A percentile compares a stretch with the other conserved stretches of the same genome.
phyloP scores from a whole-genome alignment of 2,797 vertebrate species.

The Molossus alvarezi region DNA sequence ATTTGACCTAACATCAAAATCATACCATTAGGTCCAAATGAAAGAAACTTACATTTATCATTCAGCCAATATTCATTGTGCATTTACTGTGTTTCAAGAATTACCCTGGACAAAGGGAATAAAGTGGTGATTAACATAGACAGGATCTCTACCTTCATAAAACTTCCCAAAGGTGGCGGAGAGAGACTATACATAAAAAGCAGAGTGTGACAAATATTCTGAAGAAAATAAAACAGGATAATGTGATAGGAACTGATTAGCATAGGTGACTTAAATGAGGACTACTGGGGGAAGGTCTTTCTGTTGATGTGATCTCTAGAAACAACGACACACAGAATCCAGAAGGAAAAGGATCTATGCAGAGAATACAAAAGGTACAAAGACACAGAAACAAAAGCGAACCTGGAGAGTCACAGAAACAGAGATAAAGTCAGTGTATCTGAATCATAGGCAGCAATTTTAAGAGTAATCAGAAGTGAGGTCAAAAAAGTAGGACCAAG shows the following conservation, averaged over 20 bases:
- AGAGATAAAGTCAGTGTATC: not conserved
- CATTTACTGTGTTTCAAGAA: not conserved
- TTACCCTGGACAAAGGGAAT: not conserved
- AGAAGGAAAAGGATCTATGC: not conserved
- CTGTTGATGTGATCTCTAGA: not conserved
- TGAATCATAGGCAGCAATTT: not conserved
- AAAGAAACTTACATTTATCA: not conserved
- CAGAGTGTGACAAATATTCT: not conserved
- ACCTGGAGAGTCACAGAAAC: not conserved
- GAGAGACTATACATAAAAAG: not conserved
- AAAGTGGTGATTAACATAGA: not conserved
- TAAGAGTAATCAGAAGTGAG: not conserved
- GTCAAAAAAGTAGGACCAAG: not conserved
- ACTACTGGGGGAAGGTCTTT: not conserved
- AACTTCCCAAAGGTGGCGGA: not conserved
- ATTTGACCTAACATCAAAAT: not conserved
- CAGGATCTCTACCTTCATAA: not conserved
- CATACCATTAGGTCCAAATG: not conserved
- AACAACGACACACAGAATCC: not conserved
- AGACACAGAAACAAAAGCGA: not conserved
- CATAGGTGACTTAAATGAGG: not conserved
- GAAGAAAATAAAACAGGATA: not conserved
- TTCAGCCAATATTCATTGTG: not conserved
- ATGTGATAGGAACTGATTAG: not conserved
- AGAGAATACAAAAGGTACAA: not conserved